Percentiles rank a stretch among this genome's conserved stretches.
phyloP scores from a whole-genome alignment of 23 tunicate genomes.

The Oikopleura dioica region DNA sequence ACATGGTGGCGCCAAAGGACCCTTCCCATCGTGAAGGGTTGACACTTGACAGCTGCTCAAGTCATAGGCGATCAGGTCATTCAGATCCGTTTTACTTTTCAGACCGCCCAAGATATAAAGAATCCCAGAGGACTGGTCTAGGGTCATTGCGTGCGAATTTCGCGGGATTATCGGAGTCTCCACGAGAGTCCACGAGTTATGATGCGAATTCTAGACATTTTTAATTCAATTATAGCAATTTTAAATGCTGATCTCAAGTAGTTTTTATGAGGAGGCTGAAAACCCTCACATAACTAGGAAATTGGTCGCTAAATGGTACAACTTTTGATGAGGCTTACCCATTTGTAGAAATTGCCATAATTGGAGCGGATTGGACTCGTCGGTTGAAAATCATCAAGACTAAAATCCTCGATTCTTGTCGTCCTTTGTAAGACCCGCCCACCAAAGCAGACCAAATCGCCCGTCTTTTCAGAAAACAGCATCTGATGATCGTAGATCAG shows the following conservation, averaged over 20 bases:
- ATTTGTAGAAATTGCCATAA: neutral
- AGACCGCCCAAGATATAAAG: neutral
- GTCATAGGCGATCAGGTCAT: neutral
- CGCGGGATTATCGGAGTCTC: neutral
- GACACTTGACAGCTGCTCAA: neutral
- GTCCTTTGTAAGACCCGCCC: neutral
- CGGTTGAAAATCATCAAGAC: no score
- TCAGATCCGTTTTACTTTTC: neutral
- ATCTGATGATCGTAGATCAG: neutral
- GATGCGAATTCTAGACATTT: neutral
- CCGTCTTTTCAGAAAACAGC: neutral
- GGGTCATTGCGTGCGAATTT: neutral
- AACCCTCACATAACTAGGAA: no score
- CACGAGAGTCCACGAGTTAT: neutral
- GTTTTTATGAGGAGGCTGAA: no score
- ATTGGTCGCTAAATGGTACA: no score
- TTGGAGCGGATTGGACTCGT: neutral
- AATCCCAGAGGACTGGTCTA: neutral
- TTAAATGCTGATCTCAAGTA: no score
- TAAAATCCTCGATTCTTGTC: no score
- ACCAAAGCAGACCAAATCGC: neutral
- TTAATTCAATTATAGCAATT: no score
- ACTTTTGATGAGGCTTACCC: no score
- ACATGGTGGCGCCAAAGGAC: neutral
- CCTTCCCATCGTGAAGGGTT: neutral